These are phyloP conservation scores for Hyphantria cunea DNA, from an alignment of 1,140 invertebrate species.

Conservation along the genomic window DNA sequence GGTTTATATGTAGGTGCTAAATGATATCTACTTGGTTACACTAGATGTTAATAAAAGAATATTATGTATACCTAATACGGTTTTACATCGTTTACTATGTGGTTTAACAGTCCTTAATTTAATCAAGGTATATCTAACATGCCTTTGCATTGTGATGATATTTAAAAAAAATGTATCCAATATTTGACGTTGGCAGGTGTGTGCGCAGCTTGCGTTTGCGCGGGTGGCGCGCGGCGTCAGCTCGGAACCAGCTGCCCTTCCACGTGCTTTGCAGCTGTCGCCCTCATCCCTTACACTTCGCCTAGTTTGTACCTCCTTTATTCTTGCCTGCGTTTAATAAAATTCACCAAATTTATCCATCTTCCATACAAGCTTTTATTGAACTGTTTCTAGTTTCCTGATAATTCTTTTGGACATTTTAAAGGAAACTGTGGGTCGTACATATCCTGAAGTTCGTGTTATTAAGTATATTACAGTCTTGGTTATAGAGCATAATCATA, in stretches of 20 bases:
- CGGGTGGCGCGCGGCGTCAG: slow-evolving; percentile 46
- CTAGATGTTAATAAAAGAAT: too few relatives aligned
- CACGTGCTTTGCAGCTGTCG: slow-evolving; percentile 74
- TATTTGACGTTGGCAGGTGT: slow-evolving; percentile 63
- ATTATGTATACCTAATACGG: too few relatives aligned
- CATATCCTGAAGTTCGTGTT: neutral
- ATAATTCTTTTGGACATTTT: too few relatives aligned
- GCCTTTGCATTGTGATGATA: too few relatives aligned
- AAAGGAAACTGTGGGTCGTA: neutral
- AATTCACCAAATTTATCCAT: too few relatives aligned
- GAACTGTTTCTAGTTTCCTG: too few relatives aligned
- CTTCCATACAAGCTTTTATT: too few relatives aligned
- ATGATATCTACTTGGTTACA: too few relatives aligned
- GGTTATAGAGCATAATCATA: neutral
- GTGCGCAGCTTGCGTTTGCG: slow-evolving; percentile 68
- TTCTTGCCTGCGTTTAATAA: neutral
- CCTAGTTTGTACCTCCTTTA: slow-evolving; percentile 15
- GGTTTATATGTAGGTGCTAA: too few relatives aligned
- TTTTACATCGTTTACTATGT: too few relatives aligned
- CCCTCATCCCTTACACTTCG: slow-evolving; percentile 47
- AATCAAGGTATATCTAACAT: too few relatives aligned
- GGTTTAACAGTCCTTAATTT: too few relatives aligned
- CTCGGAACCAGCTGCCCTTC: slow-evolving; percentile 58
- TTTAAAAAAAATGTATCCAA: slow-evolving; percentile 44
- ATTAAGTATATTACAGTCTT: neutral